A percentile compares a stretch with the other conserved stretches of the same genome.
Evolutionary conservation across 2,888 invertebrate species (phyloP).

Genomic region (Sericinus montela): DNA sequence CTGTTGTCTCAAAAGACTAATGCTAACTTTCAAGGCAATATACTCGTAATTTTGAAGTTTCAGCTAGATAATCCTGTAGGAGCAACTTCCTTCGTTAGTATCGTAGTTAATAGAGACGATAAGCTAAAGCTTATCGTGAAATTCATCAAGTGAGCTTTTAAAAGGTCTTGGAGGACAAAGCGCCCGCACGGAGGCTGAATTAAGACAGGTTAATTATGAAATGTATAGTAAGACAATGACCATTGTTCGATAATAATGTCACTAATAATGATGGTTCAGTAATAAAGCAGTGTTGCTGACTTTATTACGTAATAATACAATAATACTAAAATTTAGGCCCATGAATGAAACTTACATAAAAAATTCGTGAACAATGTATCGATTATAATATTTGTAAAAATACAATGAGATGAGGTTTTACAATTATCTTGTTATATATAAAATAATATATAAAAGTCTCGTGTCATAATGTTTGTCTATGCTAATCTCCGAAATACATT

Average conservation of each 20-base stretch:
- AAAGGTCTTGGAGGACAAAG: constrained; percentile 11
- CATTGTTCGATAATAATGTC: not conserved
- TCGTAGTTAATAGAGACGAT: constrained; percentile 11
- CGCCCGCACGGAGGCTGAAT: constrained; percentile 6
- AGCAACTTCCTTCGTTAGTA: constrained; percentile 10
- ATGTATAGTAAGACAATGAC: not conserved
- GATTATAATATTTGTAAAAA: too few relatives aligned
- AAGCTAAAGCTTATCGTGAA: constrained; percentile 8
- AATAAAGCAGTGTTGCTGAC: too few relatives aligned
- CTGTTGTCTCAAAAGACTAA: not conserved
- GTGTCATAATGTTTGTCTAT: too few relatives aligned
- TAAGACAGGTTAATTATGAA: not conserved
- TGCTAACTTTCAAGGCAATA: not conserved
- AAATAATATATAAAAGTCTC: too few relatives aligned
- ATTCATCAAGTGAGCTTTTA: constrained; percentile 13
- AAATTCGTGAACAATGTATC: too few relatives aligned
- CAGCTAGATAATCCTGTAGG: constrained; percentile 1
- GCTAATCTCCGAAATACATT: too few relatives aligned
- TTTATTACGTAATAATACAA: too few relatives aligned
- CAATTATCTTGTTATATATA: too few relatives aligned
- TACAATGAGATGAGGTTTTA: too few relatives aligned
- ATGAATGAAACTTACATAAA: too few relatives aligned
- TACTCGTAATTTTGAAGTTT: not conserved
- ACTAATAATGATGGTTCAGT: too few relatives aligned
- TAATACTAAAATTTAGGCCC: too few relatives aligned